These are phyloP conservation scores for Marasmarcha lunaedactyla DNA, from an alignment of 2,888 invertebrate species.

Conservation along the genomic window DNA sequence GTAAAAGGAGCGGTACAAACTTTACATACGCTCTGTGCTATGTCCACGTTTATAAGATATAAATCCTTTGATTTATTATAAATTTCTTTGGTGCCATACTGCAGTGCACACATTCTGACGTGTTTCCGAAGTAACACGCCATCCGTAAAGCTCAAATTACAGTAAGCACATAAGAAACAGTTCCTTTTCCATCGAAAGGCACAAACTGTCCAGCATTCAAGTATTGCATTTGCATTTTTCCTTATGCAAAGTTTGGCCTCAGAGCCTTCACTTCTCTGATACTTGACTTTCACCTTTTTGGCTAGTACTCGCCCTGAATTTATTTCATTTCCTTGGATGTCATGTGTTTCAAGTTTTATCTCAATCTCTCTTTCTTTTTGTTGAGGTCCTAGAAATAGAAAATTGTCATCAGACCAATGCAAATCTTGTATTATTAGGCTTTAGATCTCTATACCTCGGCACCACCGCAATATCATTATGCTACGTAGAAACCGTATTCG, in stretches of 20 bases:
- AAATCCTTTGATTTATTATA: conserved; percentile 58
- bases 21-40: conserved; percentile 38
- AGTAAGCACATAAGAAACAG: conserved; percentile 51
- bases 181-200: conserved; percentile 58
- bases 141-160: conserved; percentile 46
- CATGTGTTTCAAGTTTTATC: conserved; percentile 14
- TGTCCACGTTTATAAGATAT: conserved; percentile 51
- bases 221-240: conserved; percentile 43
- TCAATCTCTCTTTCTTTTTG: conserved; percentile 7
- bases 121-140: conserved; percentile 38
- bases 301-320: neutral
- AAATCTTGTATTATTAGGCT: no score
- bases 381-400: conserved; percentile 58
- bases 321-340: no score
- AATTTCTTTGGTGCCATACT: conserved; percentile 41
- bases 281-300: conserved; percentile 26
- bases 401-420: no score
- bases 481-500: no score
- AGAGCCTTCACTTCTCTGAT: conserved; percentile 43
- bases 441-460: no score
- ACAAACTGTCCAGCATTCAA: conserved; percentile 46
- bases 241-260: conserved; percentile 48
- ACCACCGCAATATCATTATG: no score
- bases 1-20: conserved; percentile 31
- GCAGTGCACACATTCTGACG: conserved; percentile 32